Evolutionary conservation across 1,140 invertebrate species (phyloP).

Genomic region (Samia ricini): DNA sequence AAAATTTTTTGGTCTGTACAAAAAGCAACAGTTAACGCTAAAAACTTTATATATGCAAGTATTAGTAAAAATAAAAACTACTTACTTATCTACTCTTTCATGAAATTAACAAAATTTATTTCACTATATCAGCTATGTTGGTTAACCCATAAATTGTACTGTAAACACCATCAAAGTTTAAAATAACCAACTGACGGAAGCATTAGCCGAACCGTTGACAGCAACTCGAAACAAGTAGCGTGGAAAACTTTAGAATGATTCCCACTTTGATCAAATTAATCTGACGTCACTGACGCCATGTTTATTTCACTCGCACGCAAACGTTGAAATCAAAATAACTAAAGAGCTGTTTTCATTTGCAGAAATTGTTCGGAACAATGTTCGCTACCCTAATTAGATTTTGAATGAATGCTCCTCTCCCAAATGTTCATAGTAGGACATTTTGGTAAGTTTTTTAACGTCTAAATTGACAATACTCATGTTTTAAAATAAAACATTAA

Average conservation of each 20-base stretch:
- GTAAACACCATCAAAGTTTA: constrained; percentile 63
- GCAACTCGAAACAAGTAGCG: constrained; percentile 59
- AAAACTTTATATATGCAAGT: neutral
- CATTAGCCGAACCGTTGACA: constrained; percentile 69
- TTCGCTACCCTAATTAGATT: neutral
- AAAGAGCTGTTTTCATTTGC: neutral
- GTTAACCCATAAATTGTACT: constrained; percentile 38
- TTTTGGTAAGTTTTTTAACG: neutral
- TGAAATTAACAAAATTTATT: constrained; percentile 21
- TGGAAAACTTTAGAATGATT: constrained; percentile 55
- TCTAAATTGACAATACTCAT: neutral
- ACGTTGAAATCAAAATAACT: constrained; percentile 32
- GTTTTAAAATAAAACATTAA: too few species aligned
- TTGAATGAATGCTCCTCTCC: neutral
- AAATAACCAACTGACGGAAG: constrained; percentile 64
- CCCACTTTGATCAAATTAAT: constrained; percentile 71
- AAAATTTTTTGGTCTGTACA: too few species aligned
- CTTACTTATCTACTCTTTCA: constrained; percentile 5
- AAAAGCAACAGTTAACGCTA: neutral
- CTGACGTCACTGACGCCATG: constrained; percentile 48
- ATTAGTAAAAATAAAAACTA: constrained; percentile 8
- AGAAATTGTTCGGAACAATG: neutral
- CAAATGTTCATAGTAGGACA: neutral
- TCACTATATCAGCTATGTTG: constrained; percentile 26
- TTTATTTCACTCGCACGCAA: constrained; percentile 39